These are phyloP conservation scores for Tuberolachnus salignus DNA, from an alignment of 2,888 invertebrate species.

Conservation along the genomic window DNA sequence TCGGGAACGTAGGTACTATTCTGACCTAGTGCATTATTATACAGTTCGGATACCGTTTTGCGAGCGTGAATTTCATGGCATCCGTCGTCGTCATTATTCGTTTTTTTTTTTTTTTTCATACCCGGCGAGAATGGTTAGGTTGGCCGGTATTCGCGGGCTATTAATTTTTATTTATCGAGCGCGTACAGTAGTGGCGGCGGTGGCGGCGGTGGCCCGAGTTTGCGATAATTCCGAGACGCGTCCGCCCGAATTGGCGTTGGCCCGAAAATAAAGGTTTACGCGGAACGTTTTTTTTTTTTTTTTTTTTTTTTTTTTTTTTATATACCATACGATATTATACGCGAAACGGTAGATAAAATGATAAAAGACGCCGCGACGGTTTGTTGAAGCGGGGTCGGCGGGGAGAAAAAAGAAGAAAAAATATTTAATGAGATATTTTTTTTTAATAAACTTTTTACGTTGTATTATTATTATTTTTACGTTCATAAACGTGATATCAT, in stretches of 20 bases:
- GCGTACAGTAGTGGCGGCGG: too few relatives aligned
- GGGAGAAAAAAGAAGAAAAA: background rate
- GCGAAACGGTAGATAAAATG: background rate
- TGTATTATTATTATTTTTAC: too few relatives aligned
- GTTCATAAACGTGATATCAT: background rate
- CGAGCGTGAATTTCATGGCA: too few relatives aligned
- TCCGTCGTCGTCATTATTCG: too few relatives aligned
- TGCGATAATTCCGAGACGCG: background rate
- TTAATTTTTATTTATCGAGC: constrained; percentile 11
- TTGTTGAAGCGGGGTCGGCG: too few relatives aligned
- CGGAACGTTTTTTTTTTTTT: too few relatives aligned
- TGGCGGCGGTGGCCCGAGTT: background rate
- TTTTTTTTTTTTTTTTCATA: too few relatives aligned
- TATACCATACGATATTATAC: background rate
- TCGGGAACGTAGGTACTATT: too few relatives aligned
- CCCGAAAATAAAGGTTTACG: background rate
- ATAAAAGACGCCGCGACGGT: background rate
- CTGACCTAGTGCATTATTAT: too few relatives aligned
- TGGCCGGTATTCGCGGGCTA: background rate
- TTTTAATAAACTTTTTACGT: too few relatives aligned
- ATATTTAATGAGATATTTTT: background rate
- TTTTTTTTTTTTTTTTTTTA: too few relatives aligned
- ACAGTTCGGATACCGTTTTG: too few relatives aligned
- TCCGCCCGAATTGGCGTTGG: background rate
- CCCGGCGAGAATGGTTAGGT: background rate